Evolutionary conservation across 2,797 vertebrate genomes (phyloP).

Genomic region (Spinibarbus caldwelli): DNA sequence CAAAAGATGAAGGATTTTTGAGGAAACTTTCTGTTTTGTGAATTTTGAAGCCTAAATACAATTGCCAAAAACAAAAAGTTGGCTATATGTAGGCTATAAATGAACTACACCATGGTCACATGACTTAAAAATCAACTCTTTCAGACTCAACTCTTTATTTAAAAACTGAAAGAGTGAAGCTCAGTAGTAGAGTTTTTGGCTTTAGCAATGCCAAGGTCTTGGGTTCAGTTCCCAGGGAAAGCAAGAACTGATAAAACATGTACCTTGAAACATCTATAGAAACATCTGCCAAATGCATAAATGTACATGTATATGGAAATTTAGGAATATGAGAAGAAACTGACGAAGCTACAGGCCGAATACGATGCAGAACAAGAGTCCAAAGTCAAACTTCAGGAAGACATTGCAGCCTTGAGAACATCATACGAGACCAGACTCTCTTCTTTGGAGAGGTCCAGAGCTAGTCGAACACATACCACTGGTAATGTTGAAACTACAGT

Average conservation of each 20-base stretch:
- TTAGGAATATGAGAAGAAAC: slow-evolving; percentile 86
- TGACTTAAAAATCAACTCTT: background rate
- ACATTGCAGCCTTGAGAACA: slow-evolving; percentile 79
- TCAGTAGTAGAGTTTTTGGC: background rate
- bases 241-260: background rate
- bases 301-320: slow-evolving; percentile 26
- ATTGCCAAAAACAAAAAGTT: background rate
- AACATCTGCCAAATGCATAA: background rate
- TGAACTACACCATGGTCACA: background rate
- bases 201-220: background rate
- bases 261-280: background rate
- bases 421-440: slow-evolving; percentile 82
- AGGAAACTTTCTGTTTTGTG: background rate
- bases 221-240: background rate
- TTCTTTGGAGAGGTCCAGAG: slow-evolving; percentile 70
- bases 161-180: background rate
- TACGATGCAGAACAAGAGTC: slow-evolving; percentile 86
- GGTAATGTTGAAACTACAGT: slow-evolving; percentile 39
- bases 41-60: background rate
- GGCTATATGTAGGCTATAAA: background rate
- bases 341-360: slow-evolving; percentile 83
- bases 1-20: background rate
- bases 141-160: background rate
- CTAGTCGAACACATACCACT: slow-evolving; percentile 63
- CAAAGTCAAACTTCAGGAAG: slow-evolving; percentile 83